These are phyloP conservation scores for Laupala kohalensis DNA, from an alignment of 1,140 invertebrate genomes.

Conservation along the genomic window DNA sequence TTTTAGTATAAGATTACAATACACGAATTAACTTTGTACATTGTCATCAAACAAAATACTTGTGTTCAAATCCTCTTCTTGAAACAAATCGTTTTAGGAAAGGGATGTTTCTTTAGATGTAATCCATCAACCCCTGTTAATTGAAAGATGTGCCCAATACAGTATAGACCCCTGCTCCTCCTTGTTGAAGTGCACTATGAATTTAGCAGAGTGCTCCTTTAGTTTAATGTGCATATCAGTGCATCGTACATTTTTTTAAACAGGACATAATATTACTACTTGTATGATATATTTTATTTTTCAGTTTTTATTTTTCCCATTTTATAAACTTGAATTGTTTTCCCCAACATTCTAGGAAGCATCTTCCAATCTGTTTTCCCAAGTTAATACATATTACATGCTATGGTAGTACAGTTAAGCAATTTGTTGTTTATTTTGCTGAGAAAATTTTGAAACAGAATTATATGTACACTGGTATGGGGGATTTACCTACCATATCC, in stretches of 20 bases:
- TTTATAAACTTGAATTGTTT: neutral
- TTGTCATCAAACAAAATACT: slow-evolving; percentile 5
- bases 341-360: neutral
- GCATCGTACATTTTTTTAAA: neutral
- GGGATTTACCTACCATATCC: no score
- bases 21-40: slow-evolving; percentile 8
- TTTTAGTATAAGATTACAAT: slow-evolving; percentile 1
- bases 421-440: neutral
- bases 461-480: neutral
- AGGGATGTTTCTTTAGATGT: neutral
- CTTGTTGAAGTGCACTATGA: neutral
- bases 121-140: neutral
- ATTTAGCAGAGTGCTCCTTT: neutral
- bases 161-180: neutral
- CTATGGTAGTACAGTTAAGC: neutral
- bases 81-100: neutral
- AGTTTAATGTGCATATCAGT: neutral
- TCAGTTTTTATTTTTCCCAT: neutral
- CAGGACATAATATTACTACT: neutral
- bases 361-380: neutral
- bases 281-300: neutral
- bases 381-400: neutral
- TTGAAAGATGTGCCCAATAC: neutral
- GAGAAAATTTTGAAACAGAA: neutral
- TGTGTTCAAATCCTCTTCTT: neutral